Percentiles rank a stretch among this genome's conserved stretches.
phyloP scores from a whole-genome alignment of 2,113 vertebrate species.

The Trogon surrucura region DNA sequence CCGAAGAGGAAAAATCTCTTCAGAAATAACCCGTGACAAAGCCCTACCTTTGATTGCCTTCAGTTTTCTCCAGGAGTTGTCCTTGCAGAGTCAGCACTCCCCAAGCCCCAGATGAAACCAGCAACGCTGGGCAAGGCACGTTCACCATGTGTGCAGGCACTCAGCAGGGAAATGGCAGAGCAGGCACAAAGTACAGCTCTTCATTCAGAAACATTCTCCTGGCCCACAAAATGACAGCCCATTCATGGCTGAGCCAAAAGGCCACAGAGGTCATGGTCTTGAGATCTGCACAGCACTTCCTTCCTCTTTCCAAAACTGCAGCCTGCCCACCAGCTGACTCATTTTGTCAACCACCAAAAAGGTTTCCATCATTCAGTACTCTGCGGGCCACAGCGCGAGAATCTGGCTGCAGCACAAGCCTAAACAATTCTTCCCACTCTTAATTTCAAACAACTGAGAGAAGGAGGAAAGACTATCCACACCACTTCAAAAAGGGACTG shows the following conservation, averaged over 20 bases:
- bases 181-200: not conserved
- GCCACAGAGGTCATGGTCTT: not conserved
- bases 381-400: not conserved
- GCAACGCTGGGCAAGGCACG: fast-evolving
- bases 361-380: not conserved
- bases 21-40: not conserved
- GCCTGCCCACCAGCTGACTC: not conserved
- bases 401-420: not conserved
- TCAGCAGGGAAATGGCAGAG: not conserved
- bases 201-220: not conserved
- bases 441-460: conserved; percentile 44
- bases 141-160: not conserved
- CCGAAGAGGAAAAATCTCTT: not conserved
- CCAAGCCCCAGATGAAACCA: not conserved
- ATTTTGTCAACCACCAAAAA: not conserved
- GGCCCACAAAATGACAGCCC: not conserved
- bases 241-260: not conserved
- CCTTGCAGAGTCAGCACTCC: not conserved
- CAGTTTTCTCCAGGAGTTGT: not conserved
- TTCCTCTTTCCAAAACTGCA: not conserved
- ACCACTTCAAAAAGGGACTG: conserved; percentile 44
- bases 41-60: not conserved
- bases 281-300: not conserved
- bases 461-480: not conserved
- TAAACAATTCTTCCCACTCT: conserved; percentile 5